Evolutionary conservation across 2,797 vertebrate genomes (phyloP), one percentile per base, ranked within the genome.

Genomic region (Molossus molossus): DNA sequence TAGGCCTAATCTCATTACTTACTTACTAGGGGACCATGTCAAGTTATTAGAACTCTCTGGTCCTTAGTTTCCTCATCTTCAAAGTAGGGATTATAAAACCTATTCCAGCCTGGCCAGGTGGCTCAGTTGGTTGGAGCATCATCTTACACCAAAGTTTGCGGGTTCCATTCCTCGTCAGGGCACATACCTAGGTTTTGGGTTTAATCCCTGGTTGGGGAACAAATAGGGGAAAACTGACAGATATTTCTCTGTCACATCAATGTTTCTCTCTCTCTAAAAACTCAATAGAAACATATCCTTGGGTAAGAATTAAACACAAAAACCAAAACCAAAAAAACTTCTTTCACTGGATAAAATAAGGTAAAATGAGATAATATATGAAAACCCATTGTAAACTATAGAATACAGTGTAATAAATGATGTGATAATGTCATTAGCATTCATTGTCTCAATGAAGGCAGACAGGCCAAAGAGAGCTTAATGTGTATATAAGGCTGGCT

Each of bases 31-130:
- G 77, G 57, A 90, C 13, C 48, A 86, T 70, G 17, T 21, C n/a
- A 92, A 79, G 25, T 83, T 91, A 37, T 64, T 67, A 69, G 65
- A 82, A 40, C 29, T 76, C 75, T 87, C 79, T 81, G 55, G 55
- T 2, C 21, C 15, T 70, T 11, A 48, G n/a, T 67, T 94, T 86
- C 33, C 33, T 33, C 57, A 86, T 50, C 73, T 86, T 27, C 8
- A 80, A 60, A 62, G 23, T 37, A 60, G 9, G 20, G 23, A 65
- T 55, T 84, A 70, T 60, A 33, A 33, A 33, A 33, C 33, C 33
- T 33, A 33, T 33, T 33, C 33, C 33, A 33, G 33, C 33, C 33
- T 33, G 33, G 33, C 33, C 33, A 33, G 33, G 33, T 33, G 33
- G 33, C 33, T 33, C 33, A 33, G 33, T 33, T 33, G 33, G 33